Evolutionary conservation across 2,797 vertebrate species (phyloP).

Genomic region (Mormyrops attenuatus): DNA sequence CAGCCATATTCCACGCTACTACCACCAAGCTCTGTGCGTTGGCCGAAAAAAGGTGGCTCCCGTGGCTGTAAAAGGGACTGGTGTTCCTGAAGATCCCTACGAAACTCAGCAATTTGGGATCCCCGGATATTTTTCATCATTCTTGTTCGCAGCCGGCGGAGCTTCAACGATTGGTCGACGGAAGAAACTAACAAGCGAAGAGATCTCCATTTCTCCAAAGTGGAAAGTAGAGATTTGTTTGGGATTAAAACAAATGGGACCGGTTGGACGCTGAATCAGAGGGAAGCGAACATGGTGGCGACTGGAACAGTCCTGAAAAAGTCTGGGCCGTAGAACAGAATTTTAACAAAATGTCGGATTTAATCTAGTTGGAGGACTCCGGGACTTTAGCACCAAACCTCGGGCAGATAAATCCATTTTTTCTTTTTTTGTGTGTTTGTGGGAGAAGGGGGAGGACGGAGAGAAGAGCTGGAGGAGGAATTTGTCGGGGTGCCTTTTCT

Average conservation of each 20-base stretch:
- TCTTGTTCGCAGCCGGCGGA: slow-evolving; percentile 40
- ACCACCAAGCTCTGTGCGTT: slow-evolving; percentile 43
- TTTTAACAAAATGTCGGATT: slow-evolving; percentile 52
- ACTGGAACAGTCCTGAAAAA: slow-evolving; percentile 14
- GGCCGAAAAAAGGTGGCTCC: slow-evolving; percentile 4
- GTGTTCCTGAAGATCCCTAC: background rate
- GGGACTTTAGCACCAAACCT: slow-evolving; percentile 39
- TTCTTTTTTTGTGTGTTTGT: background rate
- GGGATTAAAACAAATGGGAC: slow-evolving; percentile 57
- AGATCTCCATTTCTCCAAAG: slow-evolving; percentile 41
- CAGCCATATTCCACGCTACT: slow-evolving; percentile 61
- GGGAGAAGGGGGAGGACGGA: slow-evolving; percentile 22
- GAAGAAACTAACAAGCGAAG: slow-evolving; percentile 40
- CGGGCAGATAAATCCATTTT: slow-evolving; percentile 27
- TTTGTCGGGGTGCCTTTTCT: slow-evolving; percentile 18
- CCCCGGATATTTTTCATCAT: background rate
- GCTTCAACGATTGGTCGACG: slow-evolving; percentile 45
- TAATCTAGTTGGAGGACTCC: slow-evolving; percentile 42
- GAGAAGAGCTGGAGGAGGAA: background rate
- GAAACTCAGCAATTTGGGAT: background rate
- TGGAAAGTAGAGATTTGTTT: slow-evolving; percentile 56
- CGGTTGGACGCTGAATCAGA: slow-evolving; percentile 41
- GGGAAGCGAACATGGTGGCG: slow-evolving; percentile 25
- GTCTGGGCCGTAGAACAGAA: slow-evolving; percentile 7
- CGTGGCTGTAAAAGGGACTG: background rate